These are phyloP conservation scores for Sebastes steindachneri DNA, from an alignment of 2,797 vertebrate genomes.

Conservation along the genomic window DNA sequence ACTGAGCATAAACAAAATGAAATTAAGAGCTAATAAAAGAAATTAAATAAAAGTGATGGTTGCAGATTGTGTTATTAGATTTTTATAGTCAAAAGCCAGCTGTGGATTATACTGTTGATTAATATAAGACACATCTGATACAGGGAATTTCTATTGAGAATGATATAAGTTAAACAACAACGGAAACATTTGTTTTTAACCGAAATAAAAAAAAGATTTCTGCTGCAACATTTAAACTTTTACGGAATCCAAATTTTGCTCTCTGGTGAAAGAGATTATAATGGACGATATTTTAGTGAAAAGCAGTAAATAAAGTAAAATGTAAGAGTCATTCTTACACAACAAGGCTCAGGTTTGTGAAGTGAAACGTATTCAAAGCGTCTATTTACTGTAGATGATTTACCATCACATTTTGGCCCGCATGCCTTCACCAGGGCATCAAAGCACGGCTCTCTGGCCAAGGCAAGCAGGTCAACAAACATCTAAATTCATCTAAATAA, in stretches of 20 bases:
- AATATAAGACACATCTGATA: not conserved
- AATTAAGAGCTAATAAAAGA: not conserved
- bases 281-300: not conserved
- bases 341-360: constrained; percentile 10
- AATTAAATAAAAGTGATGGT: not conserved
- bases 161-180: too few relatives aligned
- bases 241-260: not conserved
- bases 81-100: not conserved
- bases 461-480: constrained; percentile 30
- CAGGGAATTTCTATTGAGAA: not conserved
- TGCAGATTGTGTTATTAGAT: not conserved
- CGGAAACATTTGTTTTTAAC: not conserved
- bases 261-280: not conserved
- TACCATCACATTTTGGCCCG: constrained; percentile 28
- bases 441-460: constrained; percentile 4
- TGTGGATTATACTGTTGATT: not conserved
- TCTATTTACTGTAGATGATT: constrained; percentile 52
- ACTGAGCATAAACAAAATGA: not conserved
- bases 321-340: not conserved
- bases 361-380: constrained; percentile 26
- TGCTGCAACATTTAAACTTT: not conserved
- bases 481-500: constrained; percentile 18
- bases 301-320: not conserved
- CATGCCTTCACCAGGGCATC: constrained; percentile 20
- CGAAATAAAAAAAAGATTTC: not conserved